Conservation (phyloP, 2,113 vertebrate species). For the Dipodomys ordii region DNA sequence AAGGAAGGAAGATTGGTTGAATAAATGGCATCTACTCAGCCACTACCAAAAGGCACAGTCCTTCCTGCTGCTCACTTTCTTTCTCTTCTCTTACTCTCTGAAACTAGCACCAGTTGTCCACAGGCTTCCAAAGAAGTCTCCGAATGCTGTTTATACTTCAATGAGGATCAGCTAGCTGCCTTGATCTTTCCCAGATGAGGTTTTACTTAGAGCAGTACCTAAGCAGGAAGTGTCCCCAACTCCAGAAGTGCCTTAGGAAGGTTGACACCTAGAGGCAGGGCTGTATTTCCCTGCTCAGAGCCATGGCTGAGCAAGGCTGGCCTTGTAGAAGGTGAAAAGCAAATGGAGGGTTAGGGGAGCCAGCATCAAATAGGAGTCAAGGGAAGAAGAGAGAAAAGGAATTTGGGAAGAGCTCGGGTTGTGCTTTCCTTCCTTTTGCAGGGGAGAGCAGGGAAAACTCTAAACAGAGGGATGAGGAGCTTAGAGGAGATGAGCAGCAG, state of each 20-base stretch:
- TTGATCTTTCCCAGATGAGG: not conserved
- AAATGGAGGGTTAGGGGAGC: not conserved
- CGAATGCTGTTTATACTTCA: not conserved
- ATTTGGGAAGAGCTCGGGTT: not conserved
- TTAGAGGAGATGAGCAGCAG: no score
- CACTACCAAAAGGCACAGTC: accelerated
- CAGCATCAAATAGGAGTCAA: not conserved
- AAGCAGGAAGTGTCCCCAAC: not conserved
- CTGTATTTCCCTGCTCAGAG: not conserved
- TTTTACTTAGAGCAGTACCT: not conserved
- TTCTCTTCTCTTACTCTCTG: not conserved
- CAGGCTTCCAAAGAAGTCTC: not conserved
- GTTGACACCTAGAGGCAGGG: not conserved
- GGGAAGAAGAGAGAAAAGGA: not conserved
- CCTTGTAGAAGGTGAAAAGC: not conserved
- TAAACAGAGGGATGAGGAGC: not conserved
- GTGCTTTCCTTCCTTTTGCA: not conserved
- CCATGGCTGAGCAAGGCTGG: not conserved
- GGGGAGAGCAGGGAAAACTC: not conserved
- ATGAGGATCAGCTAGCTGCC: not conserved
- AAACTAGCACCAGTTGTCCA: not conserved
- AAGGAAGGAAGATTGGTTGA: no score
- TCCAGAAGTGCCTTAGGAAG: not conserved
- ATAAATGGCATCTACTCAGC: no score
- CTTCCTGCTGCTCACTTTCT: no score